Conservation (phyloP, 2,888 invertebrate genomes). For the Heliothis peltigera region DNA sequence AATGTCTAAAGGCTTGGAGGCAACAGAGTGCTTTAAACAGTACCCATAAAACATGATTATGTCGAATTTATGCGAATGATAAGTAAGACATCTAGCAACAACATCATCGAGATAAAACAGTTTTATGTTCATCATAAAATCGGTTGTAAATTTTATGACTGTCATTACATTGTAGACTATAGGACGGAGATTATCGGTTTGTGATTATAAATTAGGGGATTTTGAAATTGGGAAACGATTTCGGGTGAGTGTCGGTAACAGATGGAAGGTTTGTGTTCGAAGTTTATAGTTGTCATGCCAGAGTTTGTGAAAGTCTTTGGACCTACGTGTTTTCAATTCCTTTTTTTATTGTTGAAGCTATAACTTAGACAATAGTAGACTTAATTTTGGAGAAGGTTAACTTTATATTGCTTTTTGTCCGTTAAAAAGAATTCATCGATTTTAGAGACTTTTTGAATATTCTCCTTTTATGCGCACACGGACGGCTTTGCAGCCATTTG, state of each 20-base stretch:
- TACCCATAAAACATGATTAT: constrained; percentile 56
- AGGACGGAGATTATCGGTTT: constrained; percentile 55
- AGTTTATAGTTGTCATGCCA: constrained; percentile 6
- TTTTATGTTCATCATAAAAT: constrained; percentile 69
- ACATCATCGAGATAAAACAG: constrained; percentile 64
- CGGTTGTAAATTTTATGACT: constrained; percentile 70
- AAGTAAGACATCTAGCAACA: constrained; percentile 58
- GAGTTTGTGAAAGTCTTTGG: not conserved
- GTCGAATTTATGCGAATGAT: constrained; percentile 58
- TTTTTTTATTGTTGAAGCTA: too few species aligned
- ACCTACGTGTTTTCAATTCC: not conserved
- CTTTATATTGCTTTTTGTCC: too few species aligned
- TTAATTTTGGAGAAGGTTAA: too few species aligned
- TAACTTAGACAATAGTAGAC: too few species aligned
- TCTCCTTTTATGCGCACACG: too few species aligned
- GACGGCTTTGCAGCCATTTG: too few species aligned
- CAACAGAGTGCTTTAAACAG: constrained; percentile 52
- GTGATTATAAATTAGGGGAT: constrained; percentile 56
- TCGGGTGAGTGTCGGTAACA: constrained; percentile 17
- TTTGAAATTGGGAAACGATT: constrained; percentile 34
- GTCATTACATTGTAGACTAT: constrained; percentile 53
- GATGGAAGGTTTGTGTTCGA: constrained; percentile 5
- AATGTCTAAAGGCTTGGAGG: constrained; percentile 34
- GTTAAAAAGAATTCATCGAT: too few species aligned
- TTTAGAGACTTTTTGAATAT: too few species aligned